Percentiles rank a stretch among this genome's conserved stretches.
Conservation (phyloP, 2,113 vertebrate species). For the Cervus canadensis region DNA sequence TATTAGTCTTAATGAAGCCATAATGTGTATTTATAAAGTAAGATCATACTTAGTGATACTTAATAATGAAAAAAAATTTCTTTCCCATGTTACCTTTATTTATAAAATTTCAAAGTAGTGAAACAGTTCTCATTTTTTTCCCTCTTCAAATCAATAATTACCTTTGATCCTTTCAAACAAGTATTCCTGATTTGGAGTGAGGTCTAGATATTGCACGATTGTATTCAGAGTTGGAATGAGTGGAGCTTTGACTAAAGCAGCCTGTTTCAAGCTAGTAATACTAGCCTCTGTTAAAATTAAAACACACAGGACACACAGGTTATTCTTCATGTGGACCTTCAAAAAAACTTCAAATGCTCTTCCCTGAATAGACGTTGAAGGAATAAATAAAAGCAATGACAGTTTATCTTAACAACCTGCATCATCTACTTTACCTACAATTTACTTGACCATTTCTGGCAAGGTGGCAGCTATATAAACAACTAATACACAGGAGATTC, state of each 20-base stretch:
- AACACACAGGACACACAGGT: slow-evolving; percentile 11
- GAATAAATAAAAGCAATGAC: background rate
- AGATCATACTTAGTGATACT: background rate
- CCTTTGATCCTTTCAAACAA: slow-evolving; percentile 94
- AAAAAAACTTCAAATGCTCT: background rate
- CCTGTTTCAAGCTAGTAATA: slow-evolving; percentile 95
- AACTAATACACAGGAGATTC: background rate
- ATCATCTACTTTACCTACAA: background rate
- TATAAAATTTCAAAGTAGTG: slow-evolving; percentile 9
- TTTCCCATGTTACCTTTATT: background rate
- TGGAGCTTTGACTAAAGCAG: slow-evolving; percentile 91
- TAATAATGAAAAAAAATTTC: background rate
- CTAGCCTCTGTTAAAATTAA: slow-evolving; percentile 87
- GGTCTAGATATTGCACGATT: slow-evolving; percentile 94
- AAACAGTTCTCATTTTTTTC: background rate
- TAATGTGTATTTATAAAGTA: slow-evolving; percentile 26
- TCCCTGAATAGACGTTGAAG: background rate
- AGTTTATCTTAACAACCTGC: background rate
- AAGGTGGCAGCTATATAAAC: background rate
- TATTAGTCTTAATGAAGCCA: background rate
- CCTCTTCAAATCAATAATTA: slow-evolving; percentile 27
- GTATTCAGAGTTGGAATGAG: slow-evolving; percentile 92
- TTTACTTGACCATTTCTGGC: background rate
- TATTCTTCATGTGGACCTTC: background rate
- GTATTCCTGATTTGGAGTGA: slow-evolving; percentile 96